Conservation (phyloP, 1,140 invertebrate species). For the Papilio xuthus region DNA sequence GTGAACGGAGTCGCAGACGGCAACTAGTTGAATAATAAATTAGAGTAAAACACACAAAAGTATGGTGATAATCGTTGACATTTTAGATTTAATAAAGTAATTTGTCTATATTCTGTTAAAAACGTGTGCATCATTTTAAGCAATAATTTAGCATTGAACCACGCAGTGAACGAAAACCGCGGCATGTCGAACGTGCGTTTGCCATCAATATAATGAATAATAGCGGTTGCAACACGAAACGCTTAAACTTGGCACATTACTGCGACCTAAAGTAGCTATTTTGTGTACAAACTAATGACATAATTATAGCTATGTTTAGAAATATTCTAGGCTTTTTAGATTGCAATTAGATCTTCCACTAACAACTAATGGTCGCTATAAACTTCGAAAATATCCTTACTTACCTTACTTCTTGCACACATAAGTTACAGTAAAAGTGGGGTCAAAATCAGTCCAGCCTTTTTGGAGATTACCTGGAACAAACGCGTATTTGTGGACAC, state of each 20-base stretch:
- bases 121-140: neutral
- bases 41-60: no score
- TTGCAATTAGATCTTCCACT: no score
- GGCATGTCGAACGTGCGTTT: neutral
- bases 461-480: no score
- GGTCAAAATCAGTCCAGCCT: no score
- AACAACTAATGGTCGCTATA: no score
- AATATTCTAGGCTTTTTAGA: slow-evolving; percentile 24
- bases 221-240: neutral
- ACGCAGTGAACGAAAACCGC: slow-evolving; percentile 3
- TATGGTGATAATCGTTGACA: neutral
- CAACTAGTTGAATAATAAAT: no score
- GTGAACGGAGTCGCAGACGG: no score
- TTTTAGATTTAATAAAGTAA: neutral
- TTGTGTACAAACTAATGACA: slow-evolving; percentile 21
- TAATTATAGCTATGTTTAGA: slow-evolving; percentile 35
- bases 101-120: neutral
- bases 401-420: no score
- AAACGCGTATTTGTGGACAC: no score
- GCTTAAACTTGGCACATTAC: slow-evolving; percentile 16
- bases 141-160: slow-evolving; percentile 14
- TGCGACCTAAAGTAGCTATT: slow-evolving; percentile 4
- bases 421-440: no score
- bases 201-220: slow-evolving; percentile 20
- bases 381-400: no score